These are phyloP conservation scores for Penaeus chinensis DNA, from an alignment of 1,140 invertebrate genomes.

Conservation along the genomic window DNA sequence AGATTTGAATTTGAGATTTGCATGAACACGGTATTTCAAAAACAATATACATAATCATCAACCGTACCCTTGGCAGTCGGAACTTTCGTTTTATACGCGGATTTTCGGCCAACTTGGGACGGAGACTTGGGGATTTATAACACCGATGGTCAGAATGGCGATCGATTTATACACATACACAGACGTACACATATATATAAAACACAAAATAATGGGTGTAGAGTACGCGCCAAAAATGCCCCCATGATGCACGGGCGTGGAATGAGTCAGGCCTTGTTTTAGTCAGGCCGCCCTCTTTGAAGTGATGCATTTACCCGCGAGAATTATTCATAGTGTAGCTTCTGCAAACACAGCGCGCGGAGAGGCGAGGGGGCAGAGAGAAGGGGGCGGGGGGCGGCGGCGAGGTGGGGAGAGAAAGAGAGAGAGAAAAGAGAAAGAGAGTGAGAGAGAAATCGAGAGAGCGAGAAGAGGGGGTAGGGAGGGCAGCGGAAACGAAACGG, in stretches of 20 bases:
- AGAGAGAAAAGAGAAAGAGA: not conserved
- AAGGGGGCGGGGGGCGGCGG: not conserved
- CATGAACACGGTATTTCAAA: no score
- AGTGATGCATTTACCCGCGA: constrained; percentile 51
- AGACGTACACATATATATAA: not conserved
- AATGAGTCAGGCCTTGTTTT: constrained; percentile 46
- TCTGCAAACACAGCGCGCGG: constrained; percentile 40
- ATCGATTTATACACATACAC: no score
- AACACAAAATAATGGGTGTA: not conserved
- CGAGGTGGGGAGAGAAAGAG: not conserved
- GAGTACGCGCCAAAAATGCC: constrained; percentile 6
- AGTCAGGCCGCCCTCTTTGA: constrained; percentile 34
- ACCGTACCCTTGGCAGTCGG: no score
- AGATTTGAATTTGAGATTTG: no score
- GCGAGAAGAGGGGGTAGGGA: not conserved
- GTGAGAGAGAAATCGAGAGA: not conserved
- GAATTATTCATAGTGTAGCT: constrained; percentile 53
- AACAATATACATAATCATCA: no score
- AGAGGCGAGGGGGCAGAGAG: not conserved
- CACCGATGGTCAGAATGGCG: no score
- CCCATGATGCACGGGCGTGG: constrained; percentile 22
- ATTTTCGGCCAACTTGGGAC: no score
- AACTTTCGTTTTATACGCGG: no score
- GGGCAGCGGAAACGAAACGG: not conserved
- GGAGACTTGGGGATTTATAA: no score